These are phyloP conservation scores for Eristalinus sepulchralis DNA, from an alignment of 2,888 invertebrate genomes.

Conservation along the genomic window DNA sequence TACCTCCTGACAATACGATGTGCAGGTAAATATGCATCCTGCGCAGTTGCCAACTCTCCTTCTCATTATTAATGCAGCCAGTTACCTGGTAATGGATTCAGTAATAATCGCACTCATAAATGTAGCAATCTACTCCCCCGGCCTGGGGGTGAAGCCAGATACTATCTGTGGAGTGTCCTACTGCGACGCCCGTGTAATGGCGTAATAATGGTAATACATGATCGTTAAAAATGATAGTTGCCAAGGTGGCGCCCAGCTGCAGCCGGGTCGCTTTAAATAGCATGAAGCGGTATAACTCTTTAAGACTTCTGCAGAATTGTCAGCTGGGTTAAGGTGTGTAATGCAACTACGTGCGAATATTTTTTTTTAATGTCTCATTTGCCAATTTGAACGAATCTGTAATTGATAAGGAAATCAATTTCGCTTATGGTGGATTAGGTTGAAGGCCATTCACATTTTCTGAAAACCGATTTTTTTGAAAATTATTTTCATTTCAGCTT, in stretches of 20 bases:
- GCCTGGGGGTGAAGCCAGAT: neutral
- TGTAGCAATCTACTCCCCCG: slow-evolving; percentile 41
- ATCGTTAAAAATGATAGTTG: slow-evolving; percentile 52
- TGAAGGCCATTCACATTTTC: too few relatives aligned
- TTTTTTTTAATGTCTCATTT: too few relatives aligned
- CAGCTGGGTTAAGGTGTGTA: too few relatives aligned
- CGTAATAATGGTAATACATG: slow-evolving; percentile 65
- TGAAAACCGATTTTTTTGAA: too few relatives aligned
- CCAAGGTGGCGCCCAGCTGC: slow-evolving; percentile 39
- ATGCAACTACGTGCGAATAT: too few relatives aligned
- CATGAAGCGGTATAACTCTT: slow-evolving; percentile 5
- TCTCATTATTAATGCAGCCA: slow-evolving; percentile 58
- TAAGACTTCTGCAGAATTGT: neutral
- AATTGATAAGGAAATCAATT: too few relatives aligned
- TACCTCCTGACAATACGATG: slow-evolving; percentile 5
- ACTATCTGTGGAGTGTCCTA: slow-evolving; percentile 8
- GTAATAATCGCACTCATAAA: slow-evolving; percentile 69
- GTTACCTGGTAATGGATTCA: slow-evolving; percentile 51
- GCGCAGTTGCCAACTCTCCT: slow-evolving; percentile 52
- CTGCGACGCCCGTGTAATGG: slow-evolving; percentile 47
- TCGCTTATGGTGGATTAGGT: too few relatives aligned
- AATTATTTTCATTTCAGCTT: too few relatives aligned
- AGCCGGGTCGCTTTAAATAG: slow-evolving; percentile 33
- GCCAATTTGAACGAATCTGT: too few relatives aligned
- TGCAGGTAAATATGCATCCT: slow-evolving; percentile 45